Evolutionary conservation across 92 coral and sea anemone species (phyloP).

Genomic region (Nematostella vectensis): DNA sequence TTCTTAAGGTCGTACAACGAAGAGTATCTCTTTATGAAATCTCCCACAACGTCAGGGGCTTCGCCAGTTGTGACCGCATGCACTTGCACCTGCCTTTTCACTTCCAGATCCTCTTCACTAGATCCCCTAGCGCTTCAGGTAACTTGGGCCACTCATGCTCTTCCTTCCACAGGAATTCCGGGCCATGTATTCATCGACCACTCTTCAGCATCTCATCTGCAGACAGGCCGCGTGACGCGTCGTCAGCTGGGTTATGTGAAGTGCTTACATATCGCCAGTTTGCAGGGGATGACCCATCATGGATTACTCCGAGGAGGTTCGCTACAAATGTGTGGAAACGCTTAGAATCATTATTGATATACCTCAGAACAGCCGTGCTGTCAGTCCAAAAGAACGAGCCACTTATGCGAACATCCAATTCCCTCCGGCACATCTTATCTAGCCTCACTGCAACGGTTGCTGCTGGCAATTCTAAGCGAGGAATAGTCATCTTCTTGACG

Average conservation of each 20-base stretch:
- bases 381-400: constrained; percentile 27
- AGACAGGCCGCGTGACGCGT: constrained; percentile 14
- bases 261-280: constrained; percentile 26
- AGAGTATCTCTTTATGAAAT: constrained; percentile 5
- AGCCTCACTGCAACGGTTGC: constrained; percentile 18
- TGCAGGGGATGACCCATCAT: constrained; percentile 15
- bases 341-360: constrained; percentile 18
- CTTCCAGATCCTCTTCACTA: constrained; percentile 12
- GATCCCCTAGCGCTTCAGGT: constrained; percentile 7
- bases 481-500: constrained; percentile 13
- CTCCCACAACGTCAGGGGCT: constrained; percentile 3
- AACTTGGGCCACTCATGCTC: constrained; percentile 24
- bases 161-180: constrained; percentile 8
- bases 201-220: constrained; percentile 7
- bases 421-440: constrained; percentile 8
- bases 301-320: constrained; percentile 19
- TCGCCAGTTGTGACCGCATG: background rate
- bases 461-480: constrained; percentile 17
- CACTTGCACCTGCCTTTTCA: constrained; percentile 8
- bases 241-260: constrained; percentile 24
- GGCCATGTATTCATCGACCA: constrained; percentile 15
- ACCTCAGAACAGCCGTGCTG: constrained; percentile 27
- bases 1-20: constrained; percentile 27
- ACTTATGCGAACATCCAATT: constrained; percentile 6
- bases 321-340: constrained; percentile 32